These are phyloP conservation scores for Ranitomeya variabilis DNA, from an alignment of 2,113 vertebrate genomes.

Conservation along the genomic window DNA sequence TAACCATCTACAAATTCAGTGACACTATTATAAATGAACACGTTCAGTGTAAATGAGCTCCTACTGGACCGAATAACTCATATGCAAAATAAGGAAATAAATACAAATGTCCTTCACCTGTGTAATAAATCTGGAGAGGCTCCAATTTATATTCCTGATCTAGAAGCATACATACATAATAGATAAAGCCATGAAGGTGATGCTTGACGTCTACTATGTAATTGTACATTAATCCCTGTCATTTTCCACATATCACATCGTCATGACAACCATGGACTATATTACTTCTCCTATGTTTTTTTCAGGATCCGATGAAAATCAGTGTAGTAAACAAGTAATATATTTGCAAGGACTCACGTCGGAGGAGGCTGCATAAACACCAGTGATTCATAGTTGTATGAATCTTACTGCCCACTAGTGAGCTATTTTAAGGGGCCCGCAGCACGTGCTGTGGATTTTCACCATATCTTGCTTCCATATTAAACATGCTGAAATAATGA, in stretches of 20 bases:
- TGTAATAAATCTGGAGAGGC: not conserved
- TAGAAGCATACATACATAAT: not conserved
- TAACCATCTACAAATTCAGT: no score
- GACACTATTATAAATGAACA: no score
- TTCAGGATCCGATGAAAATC: not conserved
- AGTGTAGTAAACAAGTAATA: slow-evolving; percentile 21
- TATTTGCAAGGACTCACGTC: not conserved
- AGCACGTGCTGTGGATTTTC: not conserved
- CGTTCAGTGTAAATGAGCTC: no score
- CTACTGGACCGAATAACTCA: not conserved
- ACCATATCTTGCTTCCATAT: not conserved
- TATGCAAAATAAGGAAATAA: not conserved
- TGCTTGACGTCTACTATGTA: not conserved
- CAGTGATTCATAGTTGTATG: slow-evolving; percentile 10
- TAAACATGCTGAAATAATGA: slow-evolving; percentile 29
- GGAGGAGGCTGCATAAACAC: slow-evolving; percentile 31
- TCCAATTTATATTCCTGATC: not conserved
- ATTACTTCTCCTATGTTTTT: not conserved
- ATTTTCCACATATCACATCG: not conserved
- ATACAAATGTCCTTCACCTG: not conserved
- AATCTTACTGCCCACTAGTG: slow-evolving; percentile 20
- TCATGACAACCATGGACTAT: not conserved
- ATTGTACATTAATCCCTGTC: slow-evolving; percentile 14
- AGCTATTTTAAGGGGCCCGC: not conserved
- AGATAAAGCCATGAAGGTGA: slow-evolving; percentile 9